Evolutionary conservation across 1,140 invertebrate genomes (phyloP), one percentile per base, ranked within the genome.

Genomic region (Drosophila biarmipes): DNA sequence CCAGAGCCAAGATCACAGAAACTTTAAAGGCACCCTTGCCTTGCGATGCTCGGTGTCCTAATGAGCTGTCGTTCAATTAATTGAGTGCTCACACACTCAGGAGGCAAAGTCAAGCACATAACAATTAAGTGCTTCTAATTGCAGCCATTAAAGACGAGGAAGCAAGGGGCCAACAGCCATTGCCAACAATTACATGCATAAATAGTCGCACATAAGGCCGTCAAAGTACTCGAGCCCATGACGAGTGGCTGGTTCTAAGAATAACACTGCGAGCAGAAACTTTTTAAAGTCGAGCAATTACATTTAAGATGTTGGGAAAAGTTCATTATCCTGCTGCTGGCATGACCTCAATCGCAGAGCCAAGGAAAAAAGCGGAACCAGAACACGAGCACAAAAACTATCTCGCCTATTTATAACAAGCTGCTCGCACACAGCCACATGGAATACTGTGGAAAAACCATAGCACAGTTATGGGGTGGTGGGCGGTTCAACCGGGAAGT

Each of bases 271-370:
- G 19, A 48, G 24, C 31, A 49, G 56, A 59, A 62, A 55, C 52
- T 58, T 76, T 80, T 80, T 86, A 81, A 86, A 86, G 82, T 63
- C 66, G 55, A 69, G 68, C 55, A 78, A 71, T 81, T 63, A 69
- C 51, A 57, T 76, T 73, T 45, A 37, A 68, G 57, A 77, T 69
- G 63, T 79, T 55, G 45, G 45, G 73, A 71, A 87, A 87, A 87
- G 82, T 86, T 86, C 84, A 86, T 80, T 87, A 86, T 86, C 84
- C 82, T 81, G 37, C 66, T 68, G 79, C 71, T 73, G 73, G 66
- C 75, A 73, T 86, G 82, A 86, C 82, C 82, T 82, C 82, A 89
- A 87, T 86, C 71, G 57, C 49, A 68, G 59, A 76, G 62, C 34
- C 58, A 54, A 64, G 53, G 53, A 61, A 80, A 63, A 49, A 67